Evolutionary conservation across 2,797 vertebrate genomes (phyloP).

Genomic region (Chanos chanos): DNA sequence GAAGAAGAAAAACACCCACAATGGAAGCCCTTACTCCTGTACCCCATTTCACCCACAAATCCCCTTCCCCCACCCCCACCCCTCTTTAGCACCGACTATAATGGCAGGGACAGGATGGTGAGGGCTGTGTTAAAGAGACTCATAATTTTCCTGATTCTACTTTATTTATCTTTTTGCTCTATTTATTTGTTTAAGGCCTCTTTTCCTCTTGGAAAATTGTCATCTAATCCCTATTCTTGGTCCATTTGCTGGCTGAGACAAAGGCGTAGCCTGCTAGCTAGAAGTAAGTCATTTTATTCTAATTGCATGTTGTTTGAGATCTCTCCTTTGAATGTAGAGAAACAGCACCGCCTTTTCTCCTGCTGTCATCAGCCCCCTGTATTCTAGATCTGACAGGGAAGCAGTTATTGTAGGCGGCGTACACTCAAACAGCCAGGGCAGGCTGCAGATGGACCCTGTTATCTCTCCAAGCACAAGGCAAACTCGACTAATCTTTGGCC

Average conservation of each 20-base stretch:
- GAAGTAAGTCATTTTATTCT: neutral
- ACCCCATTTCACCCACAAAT: too few relatives aligned
- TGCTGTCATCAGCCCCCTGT: neutral
- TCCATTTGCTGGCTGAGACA: too few relatives aligned
- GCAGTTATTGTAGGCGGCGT: neutral
- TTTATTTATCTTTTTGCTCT: too few relatives aligned
- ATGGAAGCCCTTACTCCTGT: neutral
- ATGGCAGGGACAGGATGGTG: conserved; percentile 4
- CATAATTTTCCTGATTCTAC: too few relatives aligned
- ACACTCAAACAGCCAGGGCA: neutral
- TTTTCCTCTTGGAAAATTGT: too few relatives aligned
- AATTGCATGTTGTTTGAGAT: neutral
- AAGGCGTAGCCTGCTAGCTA: neutral
- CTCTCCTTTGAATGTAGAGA: neutral
- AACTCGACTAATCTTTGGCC: conserved; percentile 1
- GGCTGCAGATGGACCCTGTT: conserved; percentile 6
- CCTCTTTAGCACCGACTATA: conserved; percentile 1
- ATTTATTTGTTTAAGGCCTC: too few relatives aligned
- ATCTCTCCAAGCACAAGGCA: neutral
- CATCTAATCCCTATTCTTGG: too few relatives aligned
- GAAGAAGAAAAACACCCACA: neutral
- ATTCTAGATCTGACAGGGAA: neutral
- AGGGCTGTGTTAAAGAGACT: too few relatives aligned
- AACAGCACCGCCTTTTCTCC: neutral
- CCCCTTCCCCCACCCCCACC: neutral